Conservation (phyloP, 2,888 invertebrate genomes). For the Acrobasis suavella region DNA sequence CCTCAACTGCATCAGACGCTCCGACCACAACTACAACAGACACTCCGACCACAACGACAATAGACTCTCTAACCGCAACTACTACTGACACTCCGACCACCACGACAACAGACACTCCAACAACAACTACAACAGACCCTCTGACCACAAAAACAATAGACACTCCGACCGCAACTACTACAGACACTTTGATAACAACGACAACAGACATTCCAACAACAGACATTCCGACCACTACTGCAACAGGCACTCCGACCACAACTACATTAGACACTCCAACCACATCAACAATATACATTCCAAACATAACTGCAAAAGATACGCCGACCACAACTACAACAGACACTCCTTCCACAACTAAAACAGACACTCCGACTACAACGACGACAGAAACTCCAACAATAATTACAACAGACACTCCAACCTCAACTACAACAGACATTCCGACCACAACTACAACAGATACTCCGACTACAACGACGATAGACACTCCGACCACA, state of each 20-base stretch:
- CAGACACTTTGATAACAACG: constrained; percentile 1
- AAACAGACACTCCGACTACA: neutral
- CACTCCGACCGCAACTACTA: neutral
- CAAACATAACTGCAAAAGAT: neutral
- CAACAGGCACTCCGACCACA: constrained; percentile 17
- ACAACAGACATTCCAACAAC: constrained; percentile 22
- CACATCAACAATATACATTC: neutral
- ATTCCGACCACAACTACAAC: neutral
- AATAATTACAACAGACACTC: neutral
- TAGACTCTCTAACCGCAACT: neutral
- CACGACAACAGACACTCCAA: neutral
- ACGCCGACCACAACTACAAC: neutral
- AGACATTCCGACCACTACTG: neutral
- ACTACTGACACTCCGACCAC: neutral
- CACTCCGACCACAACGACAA: neutral
- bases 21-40: neutral
- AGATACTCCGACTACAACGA: neutral
- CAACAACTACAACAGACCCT: neutral
- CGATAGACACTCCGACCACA: neutral
- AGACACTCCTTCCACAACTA: neutral
- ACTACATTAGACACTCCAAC: neutral
- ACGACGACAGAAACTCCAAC: neutral
- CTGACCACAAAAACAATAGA: neutral
- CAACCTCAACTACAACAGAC: neutral
- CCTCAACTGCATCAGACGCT: neutral